Conservation (phyloP, 2,888 invertebrate species). For the Tricholauxania praeusta region DNA sequence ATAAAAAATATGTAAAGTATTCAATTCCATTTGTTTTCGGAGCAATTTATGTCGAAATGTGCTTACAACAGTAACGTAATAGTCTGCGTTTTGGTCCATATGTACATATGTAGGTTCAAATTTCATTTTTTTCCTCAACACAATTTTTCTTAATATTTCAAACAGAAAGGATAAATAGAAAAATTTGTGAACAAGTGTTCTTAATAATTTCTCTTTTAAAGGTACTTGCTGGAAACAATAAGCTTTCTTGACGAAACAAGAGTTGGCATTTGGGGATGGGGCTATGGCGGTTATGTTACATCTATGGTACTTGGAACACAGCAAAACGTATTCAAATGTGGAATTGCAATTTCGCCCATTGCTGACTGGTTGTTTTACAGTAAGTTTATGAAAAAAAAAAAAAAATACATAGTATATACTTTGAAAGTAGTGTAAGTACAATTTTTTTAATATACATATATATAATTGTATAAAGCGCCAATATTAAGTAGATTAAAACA, state of each 20-base stretch:
- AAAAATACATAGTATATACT: background rate
- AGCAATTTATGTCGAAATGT: no score
- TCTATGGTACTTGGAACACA: constrained; percentile 90
- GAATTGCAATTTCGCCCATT: constrained; percentile 93
- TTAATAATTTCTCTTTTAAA: constrained; percentile 53
- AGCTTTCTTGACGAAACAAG: constrained; percentile 88
- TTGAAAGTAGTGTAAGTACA: background rate
- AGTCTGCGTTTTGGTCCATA: no score
- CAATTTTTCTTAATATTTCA: no score
- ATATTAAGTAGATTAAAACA: background rate
- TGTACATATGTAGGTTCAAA: no score
- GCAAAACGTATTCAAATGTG: constrained; percentile 91
- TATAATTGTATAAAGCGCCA: background rate
- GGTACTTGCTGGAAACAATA: constrained; percentile 83
- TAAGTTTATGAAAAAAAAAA: constrained; percentile 70
- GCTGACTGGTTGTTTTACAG: constrained; percentile 97
- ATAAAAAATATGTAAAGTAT: no score
- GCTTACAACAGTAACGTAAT: no score
- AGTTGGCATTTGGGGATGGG: constrained; percentile 97
- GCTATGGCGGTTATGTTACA: constrained; percentile 94
- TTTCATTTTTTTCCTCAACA: no score
- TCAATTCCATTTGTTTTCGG: no score
- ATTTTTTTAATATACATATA: background rate
- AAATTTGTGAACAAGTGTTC: no score
- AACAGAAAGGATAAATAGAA: no score